Evolutionary conservation across 2,113 vertebrate species (phyloP).

Genomic region (Lucifuga dentata): DNA sequence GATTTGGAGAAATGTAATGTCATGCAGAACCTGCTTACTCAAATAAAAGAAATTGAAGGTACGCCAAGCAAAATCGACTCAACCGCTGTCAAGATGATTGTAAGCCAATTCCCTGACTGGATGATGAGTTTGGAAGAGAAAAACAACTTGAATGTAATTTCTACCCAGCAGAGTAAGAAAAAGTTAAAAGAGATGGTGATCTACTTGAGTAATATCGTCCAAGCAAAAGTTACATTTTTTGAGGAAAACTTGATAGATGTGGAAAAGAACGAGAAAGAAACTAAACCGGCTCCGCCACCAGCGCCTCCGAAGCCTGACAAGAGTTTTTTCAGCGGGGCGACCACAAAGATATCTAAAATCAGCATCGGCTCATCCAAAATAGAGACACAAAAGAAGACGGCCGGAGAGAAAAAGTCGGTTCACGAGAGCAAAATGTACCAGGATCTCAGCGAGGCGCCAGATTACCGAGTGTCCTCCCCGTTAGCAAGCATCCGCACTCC

Average conservation of each 20-base stretch:
- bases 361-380: conserved; percentile 75
- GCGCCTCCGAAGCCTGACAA: conserved; percentile 62
- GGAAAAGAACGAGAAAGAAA: conserved; percentile 70
- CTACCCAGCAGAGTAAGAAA: conserved; percentile 83
- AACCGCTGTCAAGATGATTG: conserved; percentile 80
- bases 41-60: conserved; percentile 86
- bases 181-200: conserved; percentile 86
- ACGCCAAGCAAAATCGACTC: conserved; percentile 80
- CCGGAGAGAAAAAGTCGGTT: conserved; percentile 67
- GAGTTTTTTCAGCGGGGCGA: conserved; percentile 57
- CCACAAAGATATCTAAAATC: conserved; percentile 78
- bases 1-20: conserved; percentile 84
- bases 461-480: conserved; percentile 78
- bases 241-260: conserved; percentile 72
- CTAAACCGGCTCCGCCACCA: conserved; percentile 27
- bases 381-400: conserved; percentile 66
- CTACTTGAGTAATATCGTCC: conserved; percentile 80
- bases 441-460: conserved; percentile 61
- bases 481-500: conserved; percentile 84
- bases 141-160: conserved; percentile 71
- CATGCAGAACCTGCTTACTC: conserved; percentile 82
- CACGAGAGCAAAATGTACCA: conserved; percentile 68
- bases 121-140: conserved; percentile 82
- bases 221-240: conserved; percentile 81
- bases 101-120: conserved; percentile 86